A percentile compares a stretch with the other conserved stretches of the same genome.
Conservation (phyloP, 1,140 invertebrate species). For the Meloidogyne exigua region DNA sequence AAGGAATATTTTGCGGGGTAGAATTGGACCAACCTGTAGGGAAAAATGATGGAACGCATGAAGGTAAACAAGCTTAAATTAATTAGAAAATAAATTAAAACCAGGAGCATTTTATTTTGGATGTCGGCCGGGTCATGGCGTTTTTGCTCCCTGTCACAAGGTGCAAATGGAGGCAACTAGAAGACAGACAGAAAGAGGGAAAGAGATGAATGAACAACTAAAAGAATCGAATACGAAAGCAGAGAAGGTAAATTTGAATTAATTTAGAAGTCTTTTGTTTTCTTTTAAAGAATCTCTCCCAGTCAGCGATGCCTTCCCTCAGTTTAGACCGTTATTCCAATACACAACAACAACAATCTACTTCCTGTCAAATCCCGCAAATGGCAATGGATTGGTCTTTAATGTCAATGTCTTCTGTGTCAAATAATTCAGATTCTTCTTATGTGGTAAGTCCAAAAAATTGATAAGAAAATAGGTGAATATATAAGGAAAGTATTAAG, state of each 20-base stretch:
- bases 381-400: conserved; percentile 32
- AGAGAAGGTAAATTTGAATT: no score
- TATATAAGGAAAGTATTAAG: no score
- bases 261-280: no score
- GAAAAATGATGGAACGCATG: conserved; percentile 53
- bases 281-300: not conserved
- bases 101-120: conserved; percentile 50
- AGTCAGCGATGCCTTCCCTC: not conserved
- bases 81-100: not conserved
- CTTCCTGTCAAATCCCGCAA: not conserved
- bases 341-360: not conserved
- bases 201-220: conserved; percentile 5
- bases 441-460: not conserved
- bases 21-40: conserved; percentile 50
- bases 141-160: conserved; percentile 56
- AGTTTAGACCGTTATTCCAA: not conserved
- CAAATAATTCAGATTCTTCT: conserved; percentile 22
- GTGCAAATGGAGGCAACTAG: conserved; percentile 35
- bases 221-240: not conserved
- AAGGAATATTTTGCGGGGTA: conserved; percentile 55
- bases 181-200: not conserved
- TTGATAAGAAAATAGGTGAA: no score
- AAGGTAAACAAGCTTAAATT: conserved; percentile 33
- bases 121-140: conserved; percentile 44
- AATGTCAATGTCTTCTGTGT: conserved; percentile 36